A percentile compares a stretch with the other conserved stretches of the same genome.
Conservation (phyloP, 2,113 vertebrate genomes). For the Gasterosteus aculeatus region DNA sequence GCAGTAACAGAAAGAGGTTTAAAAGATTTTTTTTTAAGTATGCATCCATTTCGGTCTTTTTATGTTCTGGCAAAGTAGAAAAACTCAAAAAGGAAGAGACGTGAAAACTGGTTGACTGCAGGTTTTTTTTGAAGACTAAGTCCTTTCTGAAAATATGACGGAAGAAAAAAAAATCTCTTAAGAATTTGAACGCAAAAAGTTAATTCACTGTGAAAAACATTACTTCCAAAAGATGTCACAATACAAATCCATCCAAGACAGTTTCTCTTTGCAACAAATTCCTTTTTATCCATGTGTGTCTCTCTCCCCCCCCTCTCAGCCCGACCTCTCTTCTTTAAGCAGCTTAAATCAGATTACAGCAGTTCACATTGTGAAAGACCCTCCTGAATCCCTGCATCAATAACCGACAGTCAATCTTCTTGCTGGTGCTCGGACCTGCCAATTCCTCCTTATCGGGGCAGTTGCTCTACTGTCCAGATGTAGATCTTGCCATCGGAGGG, state of each 20-base stretch:
- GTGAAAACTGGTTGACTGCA: not conserved
- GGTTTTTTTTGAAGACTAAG: constrained; percentile 8
- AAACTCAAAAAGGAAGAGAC: constrained; percentile 23
- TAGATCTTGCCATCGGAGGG: constrained; percentile 20
- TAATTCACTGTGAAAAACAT: constrained; percentile 18
- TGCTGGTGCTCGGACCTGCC: constrained; percentile 27
- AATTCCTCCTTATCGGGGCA: constrained; percentile 32
- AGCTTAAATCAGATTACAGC: constrained; percentile 74
- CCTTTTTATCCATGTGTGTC: not conserved
- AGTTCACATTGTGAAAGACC: constrained; percentile 53
- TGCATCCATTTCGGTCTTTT: constrained; percentile 14
- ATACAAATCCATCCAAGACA: constrained; percentile 43
- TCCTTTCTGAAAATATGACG: constrained; percentile 1
- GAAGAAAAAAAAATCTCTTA: not conserved
- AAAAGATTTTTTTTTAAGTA: not conserved
- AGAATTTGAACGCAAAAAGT: constrained; percentile 13
- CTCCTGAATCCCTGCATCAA: constrained; percentile 43
- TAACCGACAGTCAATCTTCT: constrained; percentile 44
- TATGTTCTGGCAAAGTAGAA: not conserved
- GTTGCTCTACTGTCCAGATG: constrained; percentile 35
- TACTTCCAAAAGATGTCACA: constrained; percentile 1
- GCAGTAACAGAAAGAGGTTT: constrained; percentile 26
- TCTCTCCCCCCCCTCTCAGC: constrained; percentile 16
- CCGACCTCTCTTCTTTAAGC: constrained; percentile 64
- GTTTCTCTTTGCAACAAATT: constrained; percentile 39